These are phyloP conservation scores for Eolophus roseicapilla DNA, from an alignment of 2,113 vertebrate genomes.

Conservation along the genomic window DNA sequence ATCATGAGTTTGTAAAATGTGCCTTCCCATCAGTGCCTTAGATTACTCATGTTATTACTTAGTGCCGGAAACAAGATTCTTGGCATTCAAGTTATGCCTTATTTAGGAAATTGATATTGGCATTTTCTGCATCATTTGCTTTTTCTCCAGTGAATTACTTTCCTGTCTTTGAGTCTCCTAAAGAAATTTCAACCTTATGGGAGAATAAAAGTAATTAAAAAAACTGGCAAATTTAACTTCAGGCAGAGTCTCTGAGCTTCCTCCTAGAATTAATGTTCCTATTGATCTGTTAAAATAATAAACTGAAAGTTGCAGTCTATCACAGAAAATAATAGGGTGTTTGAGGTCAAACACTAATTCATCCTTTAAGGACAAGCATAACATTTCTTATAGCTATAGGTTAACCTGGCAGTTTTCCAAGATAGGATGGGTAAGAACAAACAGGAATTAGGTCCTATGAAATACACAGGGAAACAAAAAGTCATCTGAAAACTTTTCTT, in stretches of 20 bases:
- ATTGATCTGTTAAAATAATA: conserved; percentile 71
- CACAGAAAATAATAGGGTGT: background rate
- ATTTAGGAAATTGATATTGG: conserved; percentile 75
- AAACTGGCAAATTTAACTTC: conserved; percentile 61
- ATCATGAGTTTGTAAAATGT: conserved; percentile 27
- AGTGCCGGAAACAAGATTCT: background rate
- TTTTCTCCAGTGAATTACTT: conserved; percentile 62
- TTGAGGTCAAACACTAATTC: background rate
- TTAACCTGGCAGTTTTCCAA: background rate
- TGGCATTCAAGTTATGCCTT: conserved; percentile 68
- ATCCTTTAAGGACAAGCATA: background rate
- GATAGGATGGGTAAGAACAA: background rate
- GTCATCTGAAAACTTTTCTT: background rate
- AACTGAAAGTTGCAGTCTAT: conserved; percentile 23
- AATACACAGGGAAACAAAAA: background rate
- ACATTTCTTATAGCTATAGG: background rate
- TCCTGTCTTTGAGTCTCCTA: conserved; percentile 30
- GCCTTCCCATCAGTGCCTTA: background rate
- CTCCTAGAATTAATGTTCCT: conserved; percentile 53
- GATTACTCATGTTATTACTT: conserved; percentile 44
- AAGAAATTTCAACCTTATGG: conserved; percentile 51
- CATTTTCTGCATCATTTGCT: conserved; percentile 73
- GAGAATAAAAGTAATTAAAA: conserved; percentile 64
- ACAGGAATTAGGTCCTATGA: background rate
- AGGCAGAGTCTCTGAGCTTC: conserved; percentile 35